Percentiles rank a stretch among this genome's conserved stretches.
Conservation (phyloP, 1,140 invertebrate genomes). For the Macrobrachium nipponense region DNA sequence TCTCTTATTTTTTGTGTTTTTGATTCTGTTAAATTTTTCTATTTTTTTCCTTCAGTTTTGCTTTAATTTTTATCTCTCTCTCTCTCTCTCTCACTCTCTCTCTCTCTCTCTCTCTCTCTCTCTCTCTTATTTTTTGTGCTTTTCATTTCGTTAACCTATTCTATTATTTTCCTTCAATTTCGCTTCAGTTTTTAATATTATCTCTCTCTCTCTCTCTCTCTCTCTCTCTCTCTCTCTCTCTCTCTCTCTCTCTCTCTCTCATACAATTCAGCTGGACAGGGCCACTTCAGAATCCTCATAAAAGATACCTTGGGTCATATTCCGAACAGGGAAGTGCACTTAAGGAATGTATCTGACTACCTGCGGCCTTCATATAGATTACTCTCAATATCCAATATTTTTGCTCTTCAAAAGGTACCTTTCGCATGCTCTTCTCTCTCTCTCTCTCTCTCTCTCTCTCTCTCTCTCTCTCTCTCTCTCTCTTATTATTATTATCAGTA, state of each 20-base stretch:
- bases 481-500: too few species aligned
- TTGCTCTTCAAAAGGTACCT: too few species aligned
- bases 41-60: neutral
- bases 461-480: neutral
- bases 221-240: too few species aligned
- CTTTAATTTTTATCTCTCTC: neutral
- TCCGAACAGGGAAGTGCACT: too few species aligned
- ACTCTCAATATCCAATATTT: too few species aligned
- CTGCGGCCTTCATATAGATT: too few species aligned
- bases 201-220: neutral
- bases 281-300: too few species aligned
- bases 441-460: constrained; percentile 3
- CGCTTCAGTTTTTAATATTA: neutral
- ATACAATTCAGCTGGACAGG: too few species aligned
- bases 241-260: too few species aligned
- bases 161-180: neutral
- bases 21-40: neutral
- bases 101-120: neutral
- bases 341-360: too few species aligned
- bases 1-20: neutral
- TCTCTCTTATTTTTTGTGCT: constrained; percentile 6
- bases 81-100: neutral
- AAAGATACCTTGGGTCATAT: too few species aligned
- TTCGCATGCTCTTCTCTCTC: neutral
- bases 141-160: neutral